Evolutionary conservation across 2,797 vertebrate species (phyloP).

Genomic region (Micrastur ruficollis): DNA sequence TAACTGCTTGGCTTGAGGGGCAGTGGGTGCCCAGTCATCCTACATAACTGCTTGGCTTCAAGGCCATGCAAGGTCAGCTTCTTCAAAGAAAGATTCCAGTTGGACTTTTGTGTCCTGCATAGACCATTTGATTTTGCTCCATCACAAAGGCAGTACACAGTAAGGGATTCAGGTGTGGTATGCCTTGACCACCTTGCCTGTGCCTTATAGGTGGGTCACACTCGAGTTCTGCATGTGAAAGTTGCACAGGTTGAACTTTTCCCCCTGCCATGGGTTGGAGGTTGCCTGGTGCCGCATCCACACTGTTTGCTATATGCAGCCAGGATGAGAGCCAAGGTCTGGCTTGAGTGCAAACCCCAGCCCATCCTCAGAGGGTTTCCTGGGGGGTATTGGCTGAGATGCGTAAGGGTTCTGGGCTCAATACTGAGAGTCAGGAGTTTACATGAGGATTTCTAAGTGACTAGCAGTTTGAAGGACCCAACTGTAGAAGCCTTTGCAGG

Average conservation of each 20-base stretch:
- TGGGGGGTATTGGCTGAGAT: background rate
- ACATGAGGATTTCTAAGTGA: background rate
- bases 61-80: background rate
- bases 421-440: background rate
- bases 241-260: background rate
- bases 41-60: background rate
- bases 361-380: background rate
- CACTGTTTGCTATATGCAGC: background rate
- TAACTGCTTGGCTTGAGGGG: background rate
- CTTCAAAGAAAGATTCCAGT: background rate
- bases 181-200: rapidly evolving
- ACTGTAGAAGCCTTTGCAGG: background rate
- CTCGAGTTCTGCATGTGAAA: background rate
- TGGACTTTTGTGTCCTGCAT: background rate
- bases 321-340: background rate
- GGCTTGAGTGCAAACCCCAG: background rate
- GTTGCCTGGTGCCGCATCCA: background rate
- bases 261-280: background rate
- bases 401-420: background rate
- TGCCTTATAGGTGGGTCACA: background rate
- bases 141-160: background rate
- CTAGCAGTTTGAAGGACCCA: background rate
- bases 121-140: background rate
- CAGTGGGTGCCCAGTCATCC: rapidly evolving
- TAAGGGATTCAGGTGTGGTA: background rate